phyloP scores from a whole-genome alignment of 2,113 vertebrate genomes.

The Penelope pileata region DNA sequence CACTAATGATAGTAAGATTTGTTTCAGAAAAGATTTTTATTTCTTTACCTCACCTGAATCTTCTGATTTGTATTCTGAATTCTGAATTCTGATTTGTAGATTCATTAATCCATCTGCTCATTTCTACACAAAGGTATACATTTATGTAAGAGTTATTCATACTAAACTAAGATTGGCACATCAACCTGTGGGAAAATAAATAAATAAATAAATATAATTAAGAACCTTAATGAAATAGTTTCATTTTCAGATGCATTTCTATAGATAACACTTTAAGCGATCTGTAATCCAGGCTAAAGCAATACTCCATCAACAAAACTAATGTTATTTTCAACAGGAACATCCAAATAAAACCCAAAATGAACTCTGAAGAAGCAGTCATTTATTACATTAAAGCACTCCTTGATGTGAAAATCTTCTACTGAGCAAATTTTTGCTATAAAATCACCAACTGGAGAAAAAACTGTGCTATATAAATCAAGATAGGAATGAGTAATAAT shows the following conservation, averaged over 20 bases:
- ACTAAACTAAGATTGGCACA: background rate
- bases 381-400: background rate
- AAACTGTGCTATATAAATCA: background rate
- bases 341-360: background rate
- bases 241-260: background rate
- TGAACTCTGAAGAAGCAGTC: background rate
- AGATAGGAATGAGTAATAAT: background rate
- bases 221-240: background rate
- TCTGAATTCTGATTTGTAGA: background rate
- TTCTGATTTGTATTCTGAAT: too few species aligned
- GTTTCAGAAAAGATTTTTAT: background rate
- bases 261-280: background rate
- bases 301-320: background rate
- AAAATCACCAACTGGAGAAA: background rate
- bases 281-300: background rate
- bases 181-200: background rate
- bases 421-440: background rate
- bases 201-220: background rate
- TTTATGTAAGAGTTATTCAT: background rate
- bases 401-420: background rate
- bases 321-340: background rate
- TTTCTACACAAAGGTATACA: background rate
- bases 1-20: background rate
- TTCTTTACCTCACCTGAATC: background rate
- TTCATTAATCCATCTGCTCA: background rate